Conservation (phyloP, 2,888 invertebrate genomes). For the Dryococelus australis region DNA sequence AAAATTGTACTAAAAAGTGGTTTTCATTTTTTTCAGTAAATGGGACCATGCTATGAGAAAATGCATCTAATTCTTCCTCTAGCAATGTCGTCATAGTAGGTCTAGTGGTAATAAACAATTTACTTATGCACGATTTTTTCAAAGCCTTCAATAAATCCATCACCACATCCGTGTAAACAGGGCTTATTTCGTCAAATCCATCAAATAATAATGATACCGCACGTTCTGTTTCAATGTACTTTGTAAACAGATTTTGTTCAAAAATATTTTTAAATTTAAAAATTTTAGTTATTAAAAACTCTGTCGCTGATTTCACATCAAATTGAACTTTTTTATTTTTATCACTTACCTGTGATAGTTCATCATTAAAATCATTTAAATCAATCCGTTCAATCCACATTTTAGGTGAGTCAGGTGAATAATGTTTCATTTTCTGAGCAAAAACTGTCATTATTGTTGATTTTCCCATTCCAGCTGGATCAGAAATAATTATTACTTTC, state of each 20-base stretch:
- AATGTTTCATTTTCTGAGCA: conserved; percentile 17
- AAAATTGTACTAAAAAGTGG: conserved; percentile 27
- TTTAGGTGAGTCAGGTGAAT: background rate
- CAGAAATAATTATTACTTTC: conserved; percentile 32
- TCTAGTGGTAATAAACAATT: conserved; percentile 38
- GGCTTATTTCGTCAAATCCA: conserved; percentile 41
- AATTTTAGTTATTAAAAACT: background rate
- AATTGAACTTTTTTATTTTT: background rate
- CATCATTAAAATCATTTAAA: background rate
- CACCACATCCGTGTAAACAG: conserved; percentile 25
- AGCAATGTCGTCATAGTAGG: conserved; percentile 27
- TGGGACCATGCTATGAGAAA: conserved; percentile 31
- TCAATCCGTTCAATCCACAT: conserved; percentile 21
- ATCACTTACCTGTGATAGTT: background rate
- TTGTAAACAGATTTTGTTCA: conserved; percentile 17
- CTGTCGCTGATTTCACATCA: background rate
- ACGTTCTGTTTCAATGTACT: background rate
- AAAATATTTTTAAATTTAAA: background rate
- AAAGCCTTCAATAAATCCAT: conserved; percentile 26
- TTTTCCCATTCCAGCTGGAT: conserved; percentile 41
- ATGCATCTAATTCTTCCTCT: conserved; percentile 23
- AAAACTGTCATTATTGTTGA: conserved; percentile 33
- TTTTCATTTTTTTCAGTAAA: conserved; percentile 33
- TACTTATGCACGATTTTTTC: background rate
- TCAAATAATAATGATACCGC: conserved; percentile 38